Percentiles rank a stretch among this genome's conserved stretches.
Conservation (phyloP, 2,888 invertebrate species). For the Cartodere bifasciata region DNA sequence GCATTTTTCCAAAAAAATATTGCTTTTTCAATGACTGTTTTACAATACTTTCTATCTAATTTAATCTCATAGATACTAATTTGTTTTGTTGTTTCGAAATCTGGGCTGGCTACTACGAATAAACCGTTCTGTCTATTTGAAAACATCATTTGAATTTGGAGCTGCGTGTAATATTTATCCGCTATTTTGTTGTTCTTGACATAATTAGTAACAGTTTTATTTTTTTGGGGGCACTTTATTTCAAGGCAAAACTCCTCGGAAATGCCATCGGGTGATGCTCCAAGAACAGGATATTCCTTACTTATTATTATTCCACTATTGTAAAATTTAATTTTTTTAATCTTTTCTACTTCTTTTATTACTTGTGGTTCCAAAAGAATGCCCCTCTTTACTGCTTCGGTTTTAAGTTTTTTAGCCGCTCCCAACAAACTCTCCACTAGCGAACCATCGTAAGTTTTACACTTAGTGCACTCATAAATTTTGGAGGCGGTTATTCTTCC, state of each 20-base stretch:
- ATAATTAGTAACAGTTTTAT: constrained; percentile 14
- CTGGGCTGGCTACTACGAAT: constrained; percentile 14
- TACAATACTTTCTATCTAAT: too few relatives aligned
- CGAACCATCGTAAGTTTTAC: constrained; percentile 16
- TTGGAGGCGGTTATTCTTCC: constrained; percentile 12
- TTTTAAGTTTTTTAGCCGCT: constrained; percentile 13
- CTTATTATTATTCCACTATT: constrained; percentile 7
- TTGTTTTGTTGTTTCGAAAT: constrained; percentile 14
- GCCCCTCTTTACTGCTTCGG: constrained; percentile 17
- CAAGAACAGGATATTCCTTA: constrained; percentile 10
- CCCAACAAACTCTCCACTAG: constrained; percentile 17
- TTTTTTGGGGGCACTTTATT: constrained; percentile 19
- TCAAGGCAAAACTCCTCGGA: constrained; percentile 17
- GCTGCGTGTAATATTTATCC: constrained; percentile 13
- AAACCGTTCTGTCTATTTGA: constrained; percentile 9
- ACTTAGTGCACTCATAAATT: constrained; percentile 12
- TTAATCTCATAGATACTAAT: too few relatives aligned
- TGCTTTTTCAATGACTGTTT: too few relatives aligned
- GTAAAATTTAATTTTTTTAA: constrained; percentile 3
- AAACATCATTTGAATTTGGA: constrained; percentile 17
- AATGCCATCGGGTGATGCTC: constrained; percentile 19
- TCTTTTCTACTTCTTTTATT: constrained; percentile 7
- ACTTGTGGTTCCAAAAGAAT: constrained; percentile 16
- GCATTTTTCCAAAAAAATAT: too few relatives aligned
- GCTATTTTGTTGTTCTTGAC: constrained; percentile 11